Conservation (phyloP, 2,888 invertebrate species). For the Morpho deidamia region DNA sequence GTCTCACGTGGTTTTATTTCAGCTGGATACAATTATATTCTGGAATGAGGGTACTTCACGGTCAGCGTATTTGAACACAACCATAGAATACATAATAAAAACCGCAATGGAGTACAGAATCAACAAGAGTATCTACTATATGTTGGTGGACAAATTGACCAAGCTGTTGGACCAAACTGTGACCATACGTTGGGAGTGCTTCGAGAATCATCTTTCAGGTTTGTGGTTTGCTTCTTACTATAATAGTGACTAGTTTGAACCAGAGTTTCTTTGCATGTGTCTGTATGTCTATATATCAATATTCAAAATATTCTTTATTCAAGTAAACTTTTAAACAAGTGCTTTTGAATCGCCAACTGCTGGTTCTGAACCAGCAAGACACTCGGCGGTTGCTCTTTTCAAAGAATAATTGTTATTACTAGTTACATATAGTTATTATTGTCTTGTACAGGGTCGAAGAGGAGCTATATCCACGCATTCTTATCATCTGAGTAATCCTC, state of each 20-base stretch:
- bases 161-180: constrained; percentile 30
- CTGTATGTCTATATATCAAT: too few species aligned
- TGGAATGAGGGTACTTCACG: constrained; percentile 29
- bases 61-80: constrained; percentile 23
- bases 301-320: too few species aligned
- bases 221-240: constrained; percentile 1
- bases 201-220: constrained; percentile 37
- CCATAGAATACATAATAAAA: constrained; percentile 32
- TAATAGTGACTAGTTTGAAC: neutral
- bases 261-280: too few species aligned
- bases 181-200: constrained; percentile 35
- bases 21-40: constrained; percentile 36
- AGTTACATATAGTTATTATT: too few species aligned
- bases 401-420: too few species aligned
- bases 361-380: too few species aligned
- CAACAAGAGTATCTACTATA: constrained; percentile 19
- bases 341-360: too few species aligned
- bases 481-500: too few species aligned
- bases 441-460: too few species aligned
- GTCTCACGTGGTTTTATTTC: constrained; percentile 17
- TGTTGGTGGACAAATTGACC: constrained; percentile 32
- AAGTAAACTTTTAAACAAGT: too few species aligned
- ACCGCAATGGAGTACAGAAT: constrained; percentile 34
- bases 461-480: too few species aligned
- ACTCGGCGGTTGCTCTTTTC: too few species aligned